Evolutionary conservation across 1,140 invertebrate species (phyloP), one percentile per base, ranked within the genome.

Genomic region (Maconellicoccus hirsutus): DNA sequence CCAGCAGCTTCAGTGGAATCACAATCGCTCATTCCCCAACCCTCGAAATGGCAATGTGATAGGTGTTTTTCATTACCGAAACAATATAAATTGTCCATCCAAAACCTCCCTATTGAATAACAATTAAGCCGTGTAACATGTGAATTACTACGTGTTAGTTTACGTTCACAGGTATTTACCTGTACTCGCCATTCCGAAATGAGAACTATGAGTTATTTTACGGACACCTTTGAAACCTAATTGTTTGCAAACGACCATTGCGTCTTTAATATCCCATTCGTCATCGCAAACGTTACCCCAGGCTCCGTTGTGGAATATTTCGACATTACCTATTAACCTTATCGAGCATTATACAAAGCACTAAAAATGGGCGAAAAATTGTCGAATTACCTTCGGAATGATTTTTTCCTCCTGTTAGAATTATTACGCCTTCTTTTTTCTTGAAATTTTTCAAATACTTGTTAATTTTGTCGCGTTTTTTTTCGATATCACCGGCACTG

Each of bases 211-310:
- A 0, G 92, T 94, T 7, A 83, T 82, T 72, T 82, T 81, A 0
- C 78, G 74, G 72, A 83, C 81, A 29, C 79, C 79, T 33, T 82
- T 82, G 74, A 86, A 92, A 6, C 91, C 91, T 59, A 95, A 79
- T 77, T 88, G 85, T 69, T 84, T 83, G 79, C 95, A 98, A 10
- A 93, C 87, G 2, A 97, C 89, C 26, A 81, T 80, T 0, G 90
- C 93, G 73, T 96, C 93, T 2, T 83, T 78, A 21, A 85, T 78
- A 77, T 94, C 93, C 90, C 92, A 96, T 77, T 94, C 93, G 77
- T 96, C 93, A 77, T 96, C 94, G 77, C 94, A 96, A 8, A 97
- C 82, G 12, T 88, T 86, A 16, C 94, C 94, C 93, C 93, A 96
- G 72, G 86, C 84, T 4, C 87, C 88, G 70, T 89, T 82, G 78